These are phyloP conservation scores for Spongilla lacustris DNA, from an alignment of 37 sponge, comb jelly and placozoan species.

Conservation along the genomic window DNA sequence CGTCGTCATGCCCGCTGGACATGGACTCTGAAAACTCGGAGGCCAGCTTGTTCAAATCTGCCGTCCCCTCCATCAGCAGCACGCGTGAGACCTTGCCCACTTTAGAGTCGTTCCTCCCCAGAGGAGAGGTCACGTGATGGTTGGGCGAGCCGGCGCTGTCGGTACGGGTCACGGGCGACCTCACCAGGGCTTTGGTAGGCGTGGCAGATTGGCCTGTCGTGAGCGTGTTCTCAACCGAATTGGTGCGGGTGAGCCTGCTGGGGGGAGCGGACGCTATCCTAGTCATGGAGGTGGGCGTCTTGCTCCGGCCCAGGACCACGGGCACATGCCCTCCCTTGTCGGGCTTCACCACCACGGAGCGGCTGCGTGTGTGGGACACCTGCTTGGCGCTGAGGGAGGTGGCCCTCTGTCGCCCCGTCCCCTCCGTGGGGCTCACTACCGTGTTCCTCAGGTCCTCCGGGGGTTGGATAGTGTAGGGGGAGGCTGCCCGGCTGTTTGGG, in stretches of 20 bases:
- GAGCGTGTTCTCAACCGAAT: background rate
- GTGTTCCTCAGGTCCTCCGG: background rate
- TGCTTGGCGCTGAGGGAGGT: background rate
- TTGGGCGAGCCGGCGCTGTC: background rate
- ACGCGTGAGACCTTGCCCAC: slow-evolving; percentile 12
- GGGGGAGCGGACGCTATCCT: background rate
- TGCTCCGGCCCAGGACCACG: background rate
- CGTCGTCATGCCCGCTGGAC: background rate
- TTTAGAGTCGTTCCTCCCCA: background rate
- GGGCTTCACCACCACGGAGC: background rate
- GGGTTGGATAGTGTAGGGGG: background rate
- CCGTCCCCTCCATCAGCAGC: background rate
- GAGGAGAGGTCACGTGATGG: background rate
- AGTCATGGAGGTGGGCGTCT: background rate
- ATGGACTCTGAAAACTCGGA: background rate
- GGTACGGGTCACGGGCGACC: background rate
- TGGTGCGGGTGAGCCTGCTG: background rate
- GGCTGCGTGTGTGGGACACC: background rate
- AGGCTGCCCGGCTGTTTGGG: background rate
- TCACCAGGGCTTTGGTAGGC: background rate
- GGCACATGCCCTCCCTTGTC: background rate
- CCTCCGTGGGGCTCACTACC: background rate
- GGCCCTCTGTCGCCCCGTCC: background rate
- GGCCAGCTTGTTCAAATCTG: slow-evolving; percentile 31
- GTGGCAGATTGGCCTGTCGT: background rate